These are phyloP conservation scores for Melanotaenia parkinsoni DNA, from an alignment of 2,797 vertebrate species.

Conservation along the genomic window DNA sequence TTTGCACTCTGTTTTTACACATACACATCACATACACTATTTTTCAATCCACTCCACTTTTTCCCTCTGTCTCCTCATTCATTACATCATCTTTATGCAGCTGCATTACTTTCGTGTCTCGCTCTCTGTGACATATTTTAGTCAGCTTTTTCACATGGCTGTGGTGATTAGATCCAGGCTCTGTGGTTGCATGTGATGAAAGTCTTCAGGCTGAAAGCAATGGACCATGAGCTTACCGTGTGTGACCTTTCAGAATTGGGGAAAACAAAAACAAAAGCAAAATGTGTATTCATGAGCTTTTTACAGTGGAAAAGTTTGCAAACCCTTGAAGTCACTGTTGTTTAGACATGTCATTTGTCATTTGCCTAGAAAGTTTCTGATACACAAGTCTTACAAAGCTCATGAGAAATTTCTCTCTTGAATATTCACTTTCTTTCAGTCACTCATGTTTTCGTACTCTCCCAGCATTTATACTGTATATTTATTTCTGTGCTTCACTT, in stretches of 20 bases:
- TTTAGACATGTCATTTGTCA: conserved; percentile 27
- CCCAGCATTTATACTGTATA: not conserved
- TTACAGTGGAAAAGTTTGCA: conserved; percentile 49
- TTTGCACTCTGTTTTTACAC: conserved; percentile 35
- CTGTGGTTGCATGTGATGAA: conserved; percentile 60
- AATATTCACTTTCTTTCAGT: not conserved
- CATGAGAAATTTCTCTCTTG: conserved; percentile 29
- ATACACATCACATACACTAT: conserved; percentile 4
- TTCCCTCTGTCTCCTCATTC: conserved; percentile 36
- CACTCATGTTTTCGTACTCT: conserved; percentile 1
- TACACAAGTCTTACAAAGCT: conserved; percentile 23
- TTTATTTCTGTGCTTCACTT: conserved; percentile 23
- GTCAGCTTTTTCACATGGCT: conserved; percentile 74
- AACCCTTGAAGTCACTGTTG: conserved; percentile 6
- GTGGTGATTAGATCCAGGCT: conserved; percentile 78
- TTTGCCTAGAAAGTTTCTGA: conserved; percentile 42
- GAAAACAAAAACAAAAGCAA: not conserved
- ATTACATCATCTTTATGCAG: conserved; percentile 68
- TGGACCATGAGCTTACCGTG: conserved; percentile 67
- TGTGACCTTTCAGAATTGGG: conserved; percentile 44
- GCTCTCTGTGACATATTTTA: conserved; percentile 64
- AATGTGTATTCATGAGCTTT: conserved; percentile 18
- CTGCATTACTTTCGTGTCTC: conserved; percentile 45
- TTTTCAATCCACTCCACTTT: conserved; percentile 13
- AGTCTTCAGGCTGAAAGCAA: conserved; percentile 56